A percentile compares a stretch with the other conserved stretches of the same genome.
Evolutionary conservation across 2,888 invertebrate species (phyloP).

Genomic region (Ennomos fuscantarius): DNA sequence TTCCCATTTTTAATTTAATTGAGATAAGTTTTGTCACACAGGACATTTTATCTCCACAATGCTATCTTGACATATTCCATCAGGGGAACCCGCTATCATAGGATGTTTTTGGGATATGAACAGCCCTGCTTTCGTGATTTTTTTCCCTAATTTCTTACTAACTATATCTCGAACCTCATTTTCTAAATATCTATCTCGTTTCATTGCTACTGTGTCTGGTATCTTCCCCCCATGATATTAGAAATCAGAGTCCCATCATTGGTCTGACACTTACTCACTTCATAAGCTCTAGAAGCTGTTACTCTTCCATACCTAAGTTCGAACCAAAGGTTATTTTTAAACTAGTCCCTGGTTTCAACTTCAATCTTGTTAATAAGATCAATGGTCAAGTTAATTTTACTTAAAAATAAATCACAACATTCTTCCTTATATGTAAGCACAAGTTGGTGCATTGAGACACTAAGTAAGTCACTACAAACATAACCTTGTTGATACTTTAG

Average conservation of each 20-base stretch:
- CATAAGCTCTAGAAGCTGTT: conserved; percentile 3
- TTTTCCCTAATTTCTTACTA: not conserved
- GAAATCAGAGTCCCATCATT: not conserved
- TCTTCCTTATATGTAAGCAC: not conserved
- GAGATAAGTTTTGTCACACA: too few species aligned
- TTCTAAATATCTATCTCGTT: not conserved
- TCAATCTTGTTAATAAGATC: not conserved
- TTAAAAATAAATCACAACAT: conserved; percentile 1
- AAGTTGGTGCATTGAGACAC: not conserved
- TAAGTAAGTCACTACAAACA: not conserved
- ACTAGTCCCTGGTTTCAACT: conserved; percentile 1
- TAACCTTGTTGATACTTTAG: conserved; percentile 1
- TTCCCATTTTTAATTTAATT: too few species aligned
- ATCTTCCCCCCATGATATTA: not conserved
- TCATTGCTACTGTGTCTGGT: not conserved
- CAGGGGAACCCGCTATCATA: conserved; percentile 5
- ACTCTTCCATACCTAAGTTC: conserved; percentile 5
- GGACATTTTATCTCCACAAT: conserved; percentile 9
- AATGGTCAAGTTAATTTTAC: too few species aligned
- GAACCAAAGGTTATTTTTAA: not conserved
- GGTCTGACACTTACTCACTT: conserved; percentile 3
- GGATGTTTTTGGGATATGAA: not conserved
- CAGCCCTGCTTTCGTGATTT: not conserved
- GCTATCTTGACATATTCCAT: conserved; percentile 4
- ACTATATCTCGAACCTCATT: not conserved